Conservation (phyloP, 2,797 vertebrate species). For the Antennarius maculatus region DNA sequence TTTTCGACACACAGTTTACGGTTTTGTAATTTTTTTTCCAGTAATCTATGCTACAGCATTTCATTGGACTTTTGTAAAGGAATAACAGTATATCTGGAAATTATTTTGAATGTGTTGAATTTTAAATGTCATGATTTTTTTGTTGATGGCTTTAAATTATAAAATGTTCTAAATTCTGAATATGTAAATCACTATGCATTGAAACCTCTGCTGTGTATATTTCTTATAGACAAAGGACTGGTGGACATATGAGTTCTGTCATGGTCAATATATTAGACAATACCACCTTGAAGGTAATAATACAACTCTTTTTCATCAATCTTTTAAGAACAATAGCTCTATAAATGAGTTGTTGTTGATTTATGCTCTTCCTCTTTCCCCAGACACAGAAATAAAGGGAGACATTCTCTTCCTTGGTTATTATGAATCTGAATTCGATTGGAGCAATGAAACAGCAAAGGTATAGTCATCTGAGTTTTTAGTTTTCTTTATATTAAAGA, state of each 20-base stretch:
- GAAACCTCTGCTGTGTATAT: slow-evolving; percentile 13
- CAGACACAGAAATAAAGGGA: slow-evolving; percentile 94
- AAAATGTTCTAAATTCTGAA: not conserved
- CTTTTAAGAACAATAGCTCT: not conserved
- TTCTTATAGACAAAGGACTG: slow-evolving; percentile 92
- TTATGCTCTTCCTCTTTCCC: slow-evolving; percentile 23
- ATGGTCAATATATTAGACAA: slow-evolving; percentile 91
- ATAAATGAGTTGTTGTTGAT: slow-evolving; percentile 1
- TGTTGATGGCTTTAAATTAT: not conserved
- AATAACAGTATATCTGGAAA: not conserved
- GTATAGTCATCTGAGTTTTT: slow-evolving; percentile 64
- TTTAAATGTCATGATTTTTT: not conserved
- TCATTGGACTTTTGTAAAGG: not conserved
- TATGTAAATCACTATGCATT: not conserved
- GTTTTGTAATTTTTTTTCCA: too few relatives aligned
- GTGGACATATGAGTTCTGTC: slow-evolving; percentile 98
- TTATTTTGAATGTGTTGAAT: not conserved
- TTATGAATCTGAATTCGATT: slow-evolving; percentile 93
- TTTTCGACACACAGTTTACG: too few relatives aligned
- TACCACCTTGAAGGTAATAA: slow-evolving; percentile 93
- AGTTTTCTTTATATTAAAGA: too few relatives aligned
- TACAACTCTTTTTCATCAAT: not conserved
- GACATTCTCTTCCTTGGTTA: slow-evolving; percentile 91
- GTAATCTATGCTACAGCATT: not conserved
- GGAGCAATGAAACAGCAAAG: slow-evolving; percentile 93